Conservation (phyloP, 2,113 vertebrate genomes). For the Platichthys stellatus region DNA sequence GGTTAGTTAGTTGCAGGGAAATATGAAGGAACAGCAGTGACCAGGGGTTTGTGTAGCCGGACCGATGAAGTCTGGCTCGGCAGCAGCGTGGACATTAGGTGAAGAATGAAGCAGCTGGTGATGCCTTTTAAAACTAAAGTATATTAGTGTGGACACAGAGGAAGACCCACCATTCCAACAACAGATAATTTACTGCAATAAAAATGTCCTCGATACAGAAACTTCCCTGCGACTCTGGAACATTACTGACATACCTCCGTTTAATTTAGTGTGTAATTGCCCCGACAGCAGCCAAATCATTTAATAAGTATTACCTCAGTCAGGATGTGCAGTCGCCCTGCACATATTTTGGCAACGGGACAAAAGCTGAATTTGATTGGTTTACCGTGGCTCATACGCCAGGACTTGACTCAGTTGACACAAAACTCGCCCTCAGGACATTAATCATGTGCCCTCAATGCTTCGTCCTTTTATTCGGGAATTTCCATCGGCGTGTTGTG, state of each 20-base stretch:
- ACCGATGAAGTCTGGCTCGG: too few species aligned
- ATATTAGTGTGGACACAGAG: too few species aligned
- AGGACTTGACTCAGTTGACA: constrained; percentile 47
- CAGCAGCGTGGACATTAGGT: too few species aligned
- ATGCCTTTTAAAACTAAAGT: too few species aligned
- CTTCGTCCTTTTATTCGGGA: constrained; percentile 19
- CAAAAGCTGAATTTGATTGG: constrained; percentile 32
- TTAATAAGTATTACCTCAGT: constrained; percentile 37
- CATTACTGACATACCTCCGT: constrained; percentile 6
- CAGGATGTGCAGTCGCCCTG: constrained; percentile 22
- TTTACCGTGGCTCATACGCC: constrained; percentile 29
- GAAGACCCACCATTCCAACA: too few species aligned
- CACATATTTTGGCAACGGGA: constrained; percentile 33
- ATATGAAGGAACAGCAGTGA: too few species aligned
- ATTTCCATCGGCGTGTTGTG: constrained; percentile 5
- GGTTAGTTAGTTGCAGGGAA: too few species aligned
- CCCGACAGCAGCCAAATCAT: constrained; percentile 27
- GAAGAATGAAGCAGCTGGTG: too few species aligned
- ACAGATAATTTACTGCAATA: background rate
- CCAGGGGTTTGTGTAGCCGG: too few species aligned
- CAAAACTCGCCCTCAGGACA: constrained; percentile 37
- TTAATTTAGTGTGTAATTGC: constrained; percentile 35
- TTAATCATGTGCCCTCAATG: constrained; percentile 35
- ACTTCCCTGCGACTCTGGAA: background rate
- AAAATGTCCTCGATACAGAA: background rate